Evolutionary conservation across 2,888 invertebrate genomes (phyloP).

Genomic region (Cephus pulcher): DNA sequence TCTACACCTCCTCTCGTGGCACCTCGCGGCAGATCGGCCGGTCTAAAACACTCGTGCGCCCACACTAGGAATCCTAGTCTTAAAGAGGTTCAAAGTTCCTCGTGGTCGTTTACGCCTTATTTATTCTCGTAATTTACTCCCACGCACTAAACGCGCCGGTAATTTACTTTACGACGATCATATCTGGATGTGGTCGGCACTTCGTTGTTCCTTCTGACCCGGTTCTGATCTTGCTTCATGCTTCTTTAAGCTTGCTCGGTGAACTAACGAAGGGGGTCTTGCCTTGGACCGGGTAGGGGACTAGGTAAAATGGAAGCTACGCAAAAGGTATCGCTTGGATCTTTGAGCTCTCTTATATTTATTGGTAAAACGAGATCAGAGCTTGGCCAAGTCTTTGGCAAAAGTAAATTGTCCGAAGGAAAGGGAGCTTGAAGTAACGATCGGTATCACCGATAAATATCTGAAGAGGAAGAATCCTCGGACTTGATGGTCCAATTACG

Average conservation of each 20-base stretch:
- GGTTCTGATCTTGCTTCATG: too few species aligned
- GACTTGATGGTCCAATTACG: constrained; percentile 22
- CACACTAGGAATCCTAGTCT: constrained; percentile 50
- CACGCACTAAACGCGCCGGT: constrained; percentile 46
- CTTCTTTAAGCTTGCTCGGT: too few species aligned
- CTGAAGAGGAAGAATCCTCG: constrained; percentile 5
- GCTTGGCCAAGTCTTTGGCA: too few species aligned
- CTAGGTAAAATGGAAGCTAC: too few species aligned
- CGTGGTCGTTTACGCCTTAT: constrained; percentile 55
- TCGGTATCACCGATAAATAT: constrained; percentile 33
- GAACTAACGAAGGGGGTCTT: too few species aligned
- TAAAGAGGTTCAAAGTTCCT: constrained; percentile 53
- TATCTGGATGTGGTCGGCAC: constrained; percentile 47
- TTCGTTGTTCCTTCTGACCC: too few species aligned
- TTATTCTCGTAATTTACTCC: constrained; percentile 61
- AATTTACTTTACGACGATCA: constrained; percentile 57
- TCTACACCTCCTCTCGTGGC: too few species aligned
- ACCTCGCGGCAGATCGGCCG: background rate
- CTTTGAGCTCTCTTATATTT: too few species aligned
- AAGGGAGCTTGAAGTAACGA: constrained; percentile 28
- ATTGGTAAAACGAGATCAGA: too few species aligned
- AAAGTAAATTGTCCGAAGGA: background rate
- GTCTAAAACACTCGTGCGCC: constrained; percentile 37
- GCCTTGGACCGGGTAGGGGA: too few species aligned
- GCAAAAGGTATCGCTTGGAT: too few species aligned